Evolutionary conservation across 2,888 invertebrate genomes (phyloP), one percentile per base, ranked within the genome.

Genomic region (Chloroclysta siterata): DNA sequence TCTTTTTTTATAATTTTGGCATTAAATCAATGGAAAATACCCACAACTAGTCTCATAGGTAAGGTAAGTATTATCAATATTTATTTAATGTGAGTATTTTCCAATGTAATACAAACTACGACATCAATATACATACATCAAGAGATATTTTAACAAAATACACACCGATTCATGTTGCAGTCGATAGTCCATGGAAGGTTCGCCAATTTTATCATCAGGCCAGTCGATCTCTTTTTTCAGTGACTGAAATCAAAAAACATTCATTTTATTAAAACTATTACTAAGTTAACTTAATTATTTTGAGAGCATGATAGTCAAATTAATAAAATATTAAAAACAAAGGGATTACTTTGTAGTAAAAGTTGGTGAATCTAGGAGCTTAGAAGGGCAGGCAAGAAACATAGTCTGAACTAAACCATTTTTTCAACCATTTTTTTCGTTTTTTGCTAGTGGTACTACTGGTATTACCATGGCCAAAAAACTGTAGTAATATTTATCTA

Each of bases 201-300:
- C 97, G 70, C 95, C 96, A 78, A 95, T 95, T 87, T 96, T 97
- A 62, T 97, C 97, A 78, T 97, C 97, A 78, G 95, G 95, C 82
- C 97, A 97, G 84, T 97, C 97, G 94, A 69, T 70, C 60, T 97
- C 97, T 93, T 97, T 97, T 88, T 97, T 97, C 81, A 97, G 92
- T 73, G 97, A 97, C 97, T 97, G 94, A 60, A 95, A 95, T 55
- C 61, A 58, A 33, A 36, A 59, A 53, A 53, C 6, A 53, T 15
- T 44, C 41, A 53, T 17, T 17, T 39, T 55, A 22, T n/a, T 36
- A 5, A 28, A 53, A 53, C 53, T 39, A 46, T 17, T 6, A 33
- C 33, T 8, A 33, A 5, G 33, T 8, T 33, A 5, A 33, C 22
- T 2, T 5, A 7, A 15, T 14, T 11, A 11, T 2, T 39, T 39